Conservation (phyloP, 1,140 invertebrate species). For the Drosophila orosa region DNA sequence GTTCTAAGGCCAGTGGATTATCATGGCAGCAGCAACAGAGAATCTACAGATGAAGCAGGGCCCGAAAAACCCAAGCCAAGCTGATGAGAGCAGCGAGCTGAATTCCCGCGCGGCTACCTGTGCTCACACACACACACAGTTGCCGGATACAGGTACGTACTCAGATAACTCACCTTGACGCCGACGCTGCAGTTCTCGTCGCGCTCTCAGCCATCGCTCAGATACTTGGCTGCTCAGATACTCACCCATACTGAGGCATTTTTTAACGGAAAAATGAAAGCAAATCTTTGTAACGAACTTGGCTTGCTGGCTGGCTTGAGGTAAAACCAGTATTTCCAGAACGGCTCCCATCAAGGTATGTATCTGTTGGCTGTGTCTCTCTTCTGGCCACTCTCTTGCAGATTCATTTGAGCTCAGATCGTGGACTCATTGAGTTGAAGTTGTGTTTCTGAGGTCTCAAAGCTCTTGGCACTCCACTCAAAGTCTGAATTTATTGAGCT, state of each 20-base stretch:
- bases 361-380: constrained; percentile 56
- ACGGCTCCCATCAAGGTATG: constrained; percentile 59
- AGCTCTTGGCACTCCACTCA: background rate
- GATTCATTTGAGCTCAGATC: constrained; percentile 10
- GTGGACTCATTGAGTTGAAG: constrained; percentile 23
- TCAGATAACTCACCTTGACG: constrained; percentile 38
- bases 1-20: constrained; percentile 60
- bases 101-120: constrained; percentile 51
- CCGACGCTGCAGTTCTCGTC: constrained; percentile 22
- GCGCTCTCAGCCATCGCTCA: constrained; percentile 1
- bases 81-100: constrained; percentile 40
- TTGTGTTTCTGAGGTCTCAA: constrained; percentile 7
- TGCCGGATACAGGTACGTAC: constrained; percentile 26
- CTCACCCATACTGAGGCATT: constrained; percentile 21
- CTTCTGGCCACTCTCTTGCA: constrained; percentile 47
- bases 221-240: constrained; percentile 29
- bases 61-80: constrained; percentile 52
- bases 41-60: constrained; percentile 22
- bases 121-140: constrained; percentile 8
- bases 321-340: constrained; percentile 74
- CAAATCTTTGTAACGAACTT: constrained; percentile 78
- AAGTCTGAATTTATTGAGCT: background rate
- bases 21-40: constrained; percentile 53
- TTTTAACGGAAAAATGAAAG: constrained; percentile 81
- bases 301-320: constrained; percentile 50